Evolutionary conservation across 2,888 invertebrate genomes (phyloP).

Genomic region (Steinernema carpocapsae): DNA sequence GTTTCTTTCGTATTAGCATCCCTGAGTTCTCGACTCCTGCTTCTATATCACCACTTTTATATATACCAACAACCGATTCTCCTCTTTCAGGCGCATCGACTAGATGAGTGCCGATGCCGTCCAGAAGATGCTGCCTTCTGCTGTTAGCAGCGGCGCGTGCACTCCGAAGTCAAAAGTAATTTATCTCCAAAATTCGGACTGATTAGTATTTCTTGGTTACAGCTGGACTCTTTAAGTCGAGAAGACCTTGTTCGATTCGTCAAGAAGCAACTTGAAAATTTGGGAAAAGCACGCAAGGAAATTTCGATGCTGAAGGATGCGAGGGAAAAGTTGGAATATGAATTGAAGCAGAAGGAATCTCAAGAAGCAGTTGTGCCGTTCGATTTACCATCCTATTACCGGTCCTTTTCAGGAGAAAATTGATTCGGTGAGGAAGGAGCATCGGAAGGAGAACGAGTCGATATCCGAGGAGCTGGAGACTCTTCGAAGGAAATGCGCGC

Average conservation of each 20-base stretch:
- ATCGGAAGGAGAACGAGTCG: not conserved
- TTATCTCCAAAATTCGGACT: not conserved
- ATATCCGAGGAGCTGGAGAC: not conserved
- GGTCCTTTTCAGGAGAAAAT: not conserved
- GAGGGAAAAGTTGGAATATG: constrained; percentile 13
- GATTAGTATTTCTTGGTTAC: constrained; percentile 18
- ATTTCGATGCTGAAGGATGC: constrained; percentile 38
- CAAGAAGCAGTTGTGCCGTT: not conserved
- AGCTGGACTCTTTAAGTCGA: constrained; percentile 50
- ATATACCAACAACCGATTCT: not conserved
- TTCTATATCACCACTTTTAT: not conserved
- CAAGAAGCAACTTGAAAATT: constrained; percentile 51
- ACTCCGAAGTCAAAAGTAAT: constrained; percentile 4
- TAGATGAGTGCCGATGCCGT: constrained; percentile 23
- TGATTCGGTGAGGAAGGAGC: not conserved
- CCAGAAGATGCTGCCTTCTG: not conserved
- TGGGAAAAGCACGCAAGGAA: constrained; percentile 49
- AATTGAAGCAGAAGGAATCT: not conserved
- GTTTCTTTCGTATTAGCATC: not conserved
- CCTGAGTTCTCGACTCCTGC: not conserved
- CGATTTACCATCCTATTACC: not conserved
- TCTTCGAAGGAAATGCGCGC: not conserved
- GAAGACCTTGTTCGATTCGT: constrained; percentile 53
- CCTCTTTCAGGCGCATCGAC: not conserved
- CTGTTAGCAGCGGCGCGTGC: constrained; percentile 11